Percentiles rank a stretch among this genome's conserved stretches.
phyloP scores from a whole-genome alignment of 2,797 vertebrate species.

The Coreius guichenoti region DNA sequence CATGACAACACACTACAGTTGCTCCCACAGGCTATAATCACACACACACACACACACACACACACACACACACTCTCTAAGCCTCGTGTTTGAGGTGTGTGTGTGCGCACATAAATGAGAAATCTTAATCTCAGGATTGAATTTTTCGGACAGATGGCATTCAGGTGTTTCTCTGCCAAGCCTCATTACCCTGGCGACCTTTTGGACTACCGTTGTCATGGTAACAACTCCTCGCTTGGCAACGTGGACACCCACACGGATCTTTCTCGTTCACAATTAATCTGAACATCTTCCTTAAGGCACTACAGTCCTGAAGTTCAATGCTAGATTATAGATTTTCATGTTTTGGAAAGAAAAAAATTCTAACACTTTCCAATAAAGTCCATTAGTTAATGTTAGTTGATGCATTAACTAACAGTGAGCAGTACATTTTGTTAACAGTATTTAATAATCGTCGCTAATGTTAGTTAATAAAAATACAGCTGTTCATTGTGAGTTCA shows the following conservation, averaged over 20 bases:
- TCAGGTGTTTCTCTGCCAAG: conserved; percentile 67
- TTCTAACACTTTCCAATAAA: background rate
- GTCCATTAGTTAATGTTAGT: background rate
- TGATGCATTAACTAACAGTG: background rate
- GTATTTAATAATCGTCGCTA: background rate
- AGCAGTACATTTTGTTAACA: background rate
- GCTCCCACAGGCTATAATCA: conserved; percentile 30
- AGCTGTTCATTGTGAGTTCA: too few species aligned
- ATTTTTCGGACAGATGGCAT: conserved; percentile 71
- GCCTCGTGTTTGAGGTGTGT: background rate
- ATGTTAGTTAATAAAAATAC: background rate
- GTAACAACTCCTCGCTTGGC: conserved; percentile 64
- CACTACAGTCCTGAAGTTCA: background rate
- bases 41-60: conserved; percentile 15
- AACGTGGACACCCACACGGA: conserved; percentile 24
- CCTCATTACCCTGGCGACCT: conserved; percentile 63
- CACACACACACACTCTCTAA: background rate
- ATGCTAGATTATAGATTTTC: background rate
- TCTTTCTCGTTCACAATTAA: background rate
- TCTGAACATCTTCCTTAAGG: background rate
- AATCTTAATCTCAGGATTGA: conserved; percentile 55
- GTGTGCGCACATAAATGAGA: conserved; percentile 2
- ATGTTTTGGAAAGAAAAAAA: background rate
- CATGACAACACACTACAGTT: conserved; percentile 41
- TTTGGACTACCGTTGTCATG: conserved; percentile 68